Base-by-base conservation (phyloP, 2,797 vertebrate genomes). In the Netta rufina region DNA sequence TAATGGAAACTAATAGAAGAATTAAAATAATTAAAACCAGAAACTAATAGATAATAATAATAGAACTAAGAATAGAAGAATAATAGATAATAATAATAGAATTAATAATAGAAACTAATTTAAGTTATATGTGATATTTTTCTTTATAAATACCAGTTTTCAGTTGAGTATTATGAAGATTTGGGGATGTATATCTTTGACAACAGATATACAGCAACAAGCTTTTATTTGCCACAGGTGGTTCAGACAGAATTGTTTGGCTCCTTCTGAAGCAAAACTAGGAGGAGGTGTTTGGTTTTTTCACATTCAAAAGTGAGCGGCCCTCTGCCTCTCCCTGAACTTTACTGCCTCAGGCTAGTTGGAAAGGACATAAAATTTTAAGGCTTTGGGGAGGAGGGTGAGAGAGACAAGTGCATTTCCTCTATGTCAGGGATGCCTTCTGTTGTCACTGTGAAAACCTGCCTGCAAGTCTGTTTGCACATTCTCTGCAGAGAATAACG, bases 381-480 rank as follows among this genome's bases (percentile, higher is more conserved):
- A 58, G 45, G 38, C 8, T 72, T 38, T 61, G 51, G 22, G 25
- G 8, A 58, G 36, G 41, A 82, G 15, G 8, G 17, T 12, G 12
- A 45, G 45, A 82, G 61, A 54, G 28, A 74, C 53, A 4, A 8
- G 24, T 87, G 25, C 6, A 13, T 88, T 90, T 89, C 47, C 66
- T 75, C 3, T 78, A 33, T 61, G 41, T 86, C 51, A 81, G 36
- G 80, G 79, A 38, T 75, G 49, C 62, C 71, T 95, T 90, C 77
- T 89, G 65, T 79, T 83, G 30, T 41, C 69, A 11, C 18, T 62
- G 61, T 62, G 67, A 86, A 90, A 81, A 95, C 86, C 86, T 93
- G 73, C 62, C 45, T 84, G 15, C 22, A 51, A 90, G 66, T 81
- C 77, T 95, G 56, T 89, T 91, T 91, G 73, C 70, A 78, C 51